A percentile compares a stretch with the other conserved stretches of the same genome.
Conservation (phyloP, 2,113 vertebrate species). For the Scomber scombrus region DNA sequence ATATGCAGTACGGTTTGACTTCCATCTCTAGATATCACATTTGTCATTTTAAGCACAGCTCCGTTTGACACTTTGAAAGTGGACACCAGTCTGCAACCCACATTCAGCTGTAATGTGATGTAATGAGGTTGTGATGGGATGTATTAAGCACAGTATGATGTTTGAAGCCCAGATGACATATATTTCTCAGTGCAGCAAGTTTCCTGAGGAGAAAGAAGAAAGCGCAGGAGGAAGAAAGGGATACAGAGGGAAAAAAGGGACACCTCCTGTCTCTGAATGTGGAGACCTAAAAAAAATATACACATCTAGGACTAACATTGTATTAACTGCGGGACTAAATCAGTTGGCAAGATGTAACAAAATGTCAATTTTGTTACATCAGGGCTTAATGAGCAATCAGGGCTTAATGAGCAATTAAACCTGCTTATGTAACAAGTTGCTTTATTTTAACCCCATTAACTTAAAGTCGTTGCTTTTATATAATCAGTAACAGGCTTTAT, state of each 20-base stretch:
- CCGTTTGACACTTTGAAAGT: constrained; percentile 8
- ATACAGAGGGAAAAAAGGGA: constrained; percentile 30
- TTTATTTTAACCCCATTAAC: background rate
- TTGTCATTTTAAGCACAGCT: background rate
- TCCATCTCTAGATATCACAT: background rate
- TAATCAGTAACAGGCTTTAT: background rate
- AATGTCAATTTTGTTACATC: constrained; percentile 26
- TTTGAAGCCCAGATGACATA: constrained; percentile 80
- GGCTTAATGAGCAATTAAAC: background rate
- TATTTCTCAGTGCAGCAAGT: constrained; percentile 38
- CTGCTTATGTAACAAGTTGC: background rate
- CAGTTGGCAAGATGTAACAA: background rate
- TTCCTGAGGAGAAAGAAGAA: constrained; percentile 43
- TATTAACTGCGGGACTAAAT: background rate
- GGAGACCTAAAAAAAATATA: constrained; percentile 38
- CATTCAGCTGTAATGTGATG: constrained; percentile 16
- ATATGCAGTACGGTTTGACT: background rate
- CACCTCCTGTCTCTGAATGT: constrained; percentile 71
- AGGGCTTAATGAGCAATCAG: background rate
- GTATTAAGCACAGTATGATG: constrained; percentile 81
- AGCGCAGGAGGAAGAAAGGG: constrained; percentile 24
- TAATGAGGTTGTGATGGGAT: constrained; percentile 56
- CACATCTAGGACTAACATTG: background rate
- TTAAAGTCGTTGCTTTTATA: background rate
- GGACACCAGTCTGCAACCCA: constrained; percentile 4